Evolutionary conservation across 2,888 invertebrate genomes (phyloP), one percentile per base, ranked within the genome.

Genomic region (Platycheirus rosarum): DNA sequence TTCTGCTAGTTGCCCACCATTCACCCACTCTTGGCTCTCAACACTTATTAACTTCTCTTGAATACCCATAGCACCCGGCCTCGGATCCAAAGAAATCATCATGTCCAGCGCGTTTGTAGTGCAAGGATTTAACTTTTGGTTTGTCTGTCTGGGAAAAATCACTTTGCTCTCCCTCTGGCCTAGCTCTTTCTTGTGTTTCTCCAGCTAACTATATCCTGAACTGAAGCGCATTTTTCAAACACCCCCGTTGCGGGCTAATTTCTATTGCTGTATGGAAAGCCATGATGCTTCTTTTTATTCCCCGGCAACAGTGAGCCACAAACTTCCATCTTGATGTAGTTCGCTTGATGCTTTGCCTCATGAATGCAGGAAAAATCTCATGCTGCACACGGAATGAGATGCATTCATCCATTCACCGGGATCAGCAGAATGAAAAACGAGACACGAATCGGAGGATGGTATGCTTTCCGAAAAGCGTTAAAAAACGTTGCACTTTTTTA

Each of bases 221-320:
- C 55, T 32, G 32, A 76, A 37, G 18, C n/a, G n/a, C 49, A 49
- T 62, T 35, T 55, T 42, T 14, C 44, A 14, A 62, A 23, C 32
- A 60, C 60, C 60, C 60, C 46, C 53, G 44, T 42, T 51, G 14
- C 16, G 18, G 32, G 55, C 57, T 65, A 66, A 51, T 60, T 77
- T 57, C 29, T 49, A 66, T 51, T 57, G 29, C 57, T n/a, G 18
- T 9, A 23, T 13, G 35, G 23, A 53, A 55, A 44, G 29, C 44
- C 11, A 57, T 46, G 29, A 48, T 69, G 40, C 37, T 48, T 57
- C 32, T 69, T 63, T 65, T 60, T 76, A 48, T 70, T 70, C 70
- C 70, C 63, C 55, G 57, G 77, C 71, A 65, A 77, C 65, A 71
- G 77, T 71, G 77, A 71, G 51, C 44, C 60, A 40, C 65, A 57